Evolutionary conservation across 2,113 vertebrate species (phyloP), one percentile per base, ranked within the genome.

Genomic region (Salvator merianae): DNA sequence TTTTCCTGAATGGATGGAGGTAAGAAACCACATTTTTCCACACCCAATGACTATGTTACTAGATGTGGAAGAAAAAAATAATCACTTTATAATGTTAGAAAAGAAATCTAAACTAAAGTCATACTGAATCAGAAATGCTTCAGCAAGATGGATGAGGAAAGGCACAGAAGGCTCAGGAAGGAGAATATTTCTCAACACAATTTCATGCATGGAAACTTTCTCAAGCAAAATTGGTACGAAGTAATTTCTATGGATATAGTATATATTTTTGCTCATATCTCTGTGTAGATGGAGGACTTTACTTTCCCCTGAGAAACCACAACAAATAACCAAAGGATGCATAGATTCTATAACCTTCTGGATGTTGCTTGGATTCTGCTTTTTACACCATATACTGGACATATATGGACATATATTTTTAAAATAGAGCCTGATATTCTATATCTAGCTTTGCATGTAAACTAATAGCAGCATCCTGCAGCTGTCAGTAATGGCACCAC

Each of bases 121-220:
- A 62, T 26, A 71, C 63, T 79, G 14, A 38, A 82, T 87, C 18
- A 86, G 68, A 93, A 91, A 89, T 83, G 9, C 26, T 77, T 82
- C 14, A 62, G 80, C 81, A 68, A 81, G 2, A 50, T 65, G 71
- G 83, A 81, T 30, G 14, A 73, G 32, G 20, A 2, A 0, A 3
- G 7, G 2, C 69, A 59, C 71, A 75, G 88, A 81, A 82, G 8
- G 6, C 28, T 75, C 89, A 84, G 22, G 34, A 86, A 32, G 68
- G 68, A 85, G 7, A 62, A 3, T 83, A 30, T 81, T 90, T 75
- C 43, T 81, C 53, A 34, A 85, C 84, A 82, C 38, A n/a, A 68
- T 89, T 91, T 85, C 65, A 87, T 65, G 77, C 63, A 89, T 92
- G 40, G 80, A 83, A 85, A 91, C 74, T 90, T 93, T 88, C 69